These are phyloP conservation scores for Anas acuta DNA, from an alignment of 2,797 vertebrate genomes.

Conservation along the genomic window DNA sequence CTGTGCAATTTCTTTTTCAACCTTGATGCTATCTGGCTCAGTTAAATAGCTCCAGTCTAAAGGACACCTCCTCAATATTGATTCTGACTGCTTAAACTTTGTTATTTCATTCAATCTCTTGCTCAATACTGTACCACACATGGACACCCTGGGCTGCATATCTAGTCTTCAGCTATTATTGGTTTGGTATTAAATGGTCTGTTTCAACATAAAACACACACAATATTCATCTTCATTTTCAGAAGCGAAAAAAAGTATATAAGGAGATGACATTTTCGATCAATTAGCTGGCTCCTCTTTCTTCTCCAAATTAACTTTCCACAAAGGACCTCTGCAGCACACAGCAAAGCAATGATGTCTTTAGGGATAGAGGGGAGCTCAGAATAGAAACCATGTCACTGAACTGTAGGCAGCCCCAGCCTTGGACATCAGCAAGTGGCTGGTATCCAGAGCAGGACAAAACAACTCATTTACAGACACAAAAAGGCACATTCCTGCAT, in stretches of 20 bases:
- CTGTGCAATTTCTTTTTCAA: conserved; percentile 15
- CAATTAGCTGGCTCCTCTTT: conserved; percentile 47
- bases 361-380: not conserved
- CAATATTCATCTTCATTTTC: conserved; percentile 62
- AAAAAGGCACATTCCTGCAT: accelerated
- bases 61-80: conserved; percentile 35
- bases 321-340: not conserved
- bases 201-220: conserved; percentile 42
- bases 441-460: not conserved
- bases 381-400: not conserved
- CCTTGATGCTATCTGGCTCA: conserved; percentile 47
- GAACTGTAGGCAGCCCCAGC: not conserved
- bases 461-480: not conserved
- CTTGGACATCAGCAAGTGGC: not conserved
- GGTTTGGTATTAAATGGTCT: conserved; percentile 40
- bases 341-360: not conserved
- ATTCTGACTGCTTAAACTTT: conserved; percentile 31
- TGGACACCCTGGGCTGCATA: not conserved
- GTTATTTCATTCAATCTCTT: conserved; percentile 48
- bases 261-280: conserved; percentile 45
- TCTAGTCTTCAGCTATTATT: conserved; percentile 5
- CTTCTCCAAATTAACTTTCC: conserved; percentile 12
- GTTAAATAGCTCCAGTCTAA: conserved; percentile 26
- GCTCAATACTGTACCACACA: not conserved
- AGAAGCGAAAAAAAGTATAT: not conserved